Percentiles rank a stretch among this genome's conserved stretches.
These are phyloP conservation scores for Drosophila sechellia DNA, from an alignment of 1,140 invertebrate genomes.

Conservation along the genomic window DNA sequence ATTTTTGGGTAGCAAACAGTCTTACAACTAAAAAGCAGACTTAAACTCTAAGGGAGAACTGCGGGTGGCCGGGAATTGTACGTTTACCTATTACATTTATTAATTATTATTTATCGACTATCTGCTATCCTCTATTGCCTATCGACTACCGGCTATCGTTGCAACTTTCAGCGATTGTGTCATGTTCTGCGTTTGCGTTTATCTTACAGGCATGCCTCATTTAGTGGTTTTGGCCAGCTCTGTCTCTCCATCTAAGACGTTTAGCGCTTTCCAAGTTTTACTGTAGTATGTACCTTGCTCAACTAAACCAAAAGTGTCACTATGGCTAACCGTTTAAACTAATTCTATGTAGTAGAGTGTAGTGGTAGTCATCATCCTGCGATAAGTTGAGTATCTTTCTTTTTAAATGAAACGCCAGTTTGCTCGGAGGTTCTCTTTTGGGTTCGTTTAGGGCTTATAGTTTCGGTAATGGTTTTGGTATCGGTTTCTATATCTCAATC, in stretches of 20 bases:
- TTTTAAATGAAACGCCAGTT: constrained; percentile 79
- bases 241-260: constrained; percentile 73
- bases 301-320: constrained; percentile 66
- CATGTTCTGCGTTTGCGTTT: constrained; percentile 34
- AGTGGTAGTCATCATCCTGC: constrained; percentile 23
- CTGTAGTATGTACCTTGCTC: constrained; percentile 60
- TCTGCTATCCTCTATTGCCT: constrained; percentile 16
- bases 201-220: constrained; percentile 73
- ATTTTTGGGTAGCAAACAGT: constrained; percentile 31
- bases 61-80: constrained; percentile 31
- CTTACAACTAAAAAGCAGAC: constrained; percentile 69
- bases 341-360: constrained; percentile 72
- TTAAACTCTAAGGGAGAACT: constrained; percentile 45
- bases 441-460: constrained; percentile 20
- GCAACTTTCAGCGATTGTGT: constrained; percentile 59
- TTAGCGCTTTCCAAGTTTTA: constrained; percentile 78
- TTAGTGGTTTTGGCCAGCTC: constrained; percentile 49
- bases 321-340: constrained; percentile 69
- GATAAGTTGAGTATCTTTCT: constrained; percentile 25
- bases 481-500: constrained; percentile 19
- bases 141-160: constrained; percentile 38
- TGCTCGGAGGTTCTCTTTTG: constrained; percentile 70
- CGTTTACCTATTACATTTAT: constrained; percentile 47
- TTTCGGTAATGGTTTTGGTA: constrained; percentile 20
- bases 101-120: constrained; percentile 25